Evolutionary conservation across 2,113 vertebrate genomes (phyloP), one percentile per base, ranked within the genome.

Genomic region (Callithrix jacchus): DNA sequence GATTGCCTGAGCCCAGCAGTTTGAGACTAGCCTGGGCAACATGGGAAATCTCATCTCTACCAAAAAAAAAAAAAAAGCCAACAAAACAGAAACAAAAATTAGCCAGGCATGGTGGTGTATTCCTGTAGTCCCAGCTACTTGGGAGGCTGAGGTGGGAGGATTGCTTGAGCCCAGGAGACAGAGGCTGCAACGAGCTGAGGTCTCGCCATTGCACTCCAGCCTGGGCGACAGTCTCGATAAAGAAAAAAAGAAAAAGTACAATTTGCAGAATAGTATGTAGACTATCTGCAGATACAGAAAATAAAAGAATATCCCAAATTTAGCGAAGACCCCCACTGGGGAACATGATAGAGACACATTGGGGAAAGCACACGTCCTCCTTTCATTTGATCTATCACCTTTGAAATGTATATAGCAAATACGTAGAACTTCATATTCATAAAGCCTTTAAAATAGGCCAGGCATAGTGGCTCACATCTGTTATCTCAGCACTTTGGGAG

Each of bases 301-400:
- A 77, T 56, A 45, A 16, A 80, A 92, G 56, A 89, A 80, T 47
- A 85, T 25, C 42, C 73, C 66, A 93, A 94, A 92, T 54, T 82
- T 83, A 23, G n/a, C 11, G 74, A 73, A 49, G 35, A 76, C 21
- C 14, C 9, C 27, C 27, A 21, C 49, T 89, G 25, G 79, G 25
- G 32, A 54, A n/a, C 12, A 17, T 23, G n/a, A 70, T 27, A 71
- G 23, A 45, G 64, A 45, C 37, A 27, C 74, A 23, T 64, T 73
- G 23, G 66, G 64, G 11, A 88, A 70, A 76, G 30, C 25, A 40
- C 35, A 49, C 5, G 5, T 49, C 54, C 47, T 71, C 16, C 23
- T 91, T 85, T 79, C 79, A 91, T 30, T n/a, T 84, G 73, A 9
- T 42, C 16, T 61, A 42, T 40, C 79, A 82, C 47, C 35, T 94